Evolutionary conservation across 2,888 invertebrate species (phyloP).

Genomic region (Drosophila conformis): DNA sequence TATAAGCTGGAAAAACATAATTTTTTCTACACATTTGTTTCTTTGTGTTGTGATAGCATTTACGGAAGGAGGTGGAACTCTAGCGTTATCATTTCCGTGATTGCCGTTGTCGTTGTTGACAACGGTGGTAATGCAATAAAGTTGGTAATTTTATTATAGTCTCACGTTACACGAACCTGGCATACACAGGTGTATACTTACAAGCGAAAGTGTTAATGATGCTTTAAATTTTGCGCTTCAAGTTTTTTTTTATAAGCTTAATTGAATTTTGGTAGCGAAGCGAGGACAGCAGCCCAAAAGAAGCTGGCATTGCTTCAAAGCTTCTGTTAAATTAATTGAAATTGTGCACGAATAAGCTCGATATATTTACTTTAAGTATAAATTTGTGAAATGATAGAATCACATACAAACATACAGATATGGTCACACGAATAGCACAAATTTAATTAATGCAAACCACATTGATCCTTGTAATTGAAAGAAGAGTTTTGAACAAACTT

Average conservation of each 20-base stretch:
- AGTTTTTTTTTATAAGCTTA: slow-evolving; percentile 56
- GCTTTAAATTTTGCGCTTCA: slow-evolving; percentile 57
- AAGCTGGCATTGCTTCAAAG: slow-evolving; percentile 3
- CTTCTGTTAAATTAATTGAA: slow-evolving; percentile 48
- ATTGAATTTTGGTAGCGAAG: slow-evolving; percentile 49
- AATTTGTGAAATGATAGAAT: background rate
- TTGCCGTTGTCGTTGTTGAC: slow-evolving; percentile 8
- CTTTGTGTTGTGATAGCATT: background rate
- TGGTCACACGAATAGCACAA: background rate
- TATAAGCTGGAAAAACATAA: background rate
- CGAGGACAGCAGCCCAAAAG: background rate
- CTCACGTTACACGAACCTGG: slow-evolving; percentile 22
- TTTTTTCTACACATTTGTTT: background rate
- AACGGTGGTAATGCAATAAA: slow-evolving; percentile 57
- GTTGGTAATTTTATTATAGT: slow-evolving; percentile 66
- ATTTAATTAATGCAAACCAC: background rate
- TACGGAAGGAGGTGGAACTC: background rate
- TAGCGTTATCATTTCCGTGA: slow-evolving; percentile 1
- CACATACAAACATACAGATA: background rate
- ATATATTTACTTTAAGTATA: slow-evolving; percentile 16
- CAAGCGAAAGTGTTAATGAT: slow-evolving; percentile 63
- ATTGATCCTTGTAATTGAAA: background rate
- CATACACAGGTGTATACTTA: slow-evolving; percentile 9
- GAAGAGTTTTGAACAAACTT: background rate
- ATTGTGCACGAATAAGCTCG: slow-evolving; percentile 52